Evolutionary conservation across 2,113 vertebrate genomes (phyloP), one percentile per base, ranked within the genome.

Genomic region (Phoenicopterus ruber): DNA sequence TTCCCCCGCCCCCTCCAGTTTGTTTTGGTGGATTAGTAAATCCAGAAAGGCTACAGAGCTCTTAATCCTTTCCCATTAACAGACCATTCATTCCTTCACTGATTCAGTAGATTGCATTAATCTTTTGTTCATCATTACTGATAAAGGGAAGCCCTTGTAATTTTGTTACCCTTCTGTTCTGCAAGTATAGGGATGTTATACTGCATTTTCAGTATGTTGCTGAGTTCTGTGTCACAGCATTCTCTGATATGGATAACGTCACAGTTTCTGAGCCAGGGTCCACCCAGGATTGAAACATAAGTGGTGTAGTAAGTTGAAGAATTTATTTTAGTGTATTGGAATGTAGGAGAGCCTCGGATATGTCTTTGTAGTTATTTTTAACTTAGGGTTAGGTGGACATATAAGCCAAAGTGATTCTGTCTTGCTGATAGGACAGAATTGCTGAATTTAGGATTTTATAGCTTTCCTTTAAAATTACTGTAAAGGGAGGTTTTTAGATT

Each of bases 11-110:
- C 15, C 63, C 74, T 24, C 31, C 59, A 54, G 9, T 26, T 89
- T 91, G 16, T 86, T 95, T 81, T 88, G 79, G 71, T 93, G 50
- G 47, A 78, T 93, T 92, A 42, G 31, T 92, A 86, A 86, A 93
- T 83, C 67, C 65, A 81, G 70, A 63, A 95, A 44, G 44, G 34
- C 72, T 93, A 47, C 47, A 81, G 47, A 59, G 28, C n/a, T 84
- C 65, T 86, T 92, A 92, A 95, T 93, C 86, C 61, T 84, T 88
- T 91, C 34, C 17, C 17, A 24, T 86, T 88, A 90, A 59, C 67
- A 93, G 54, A 65, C 25, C 2, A 3, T 63, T 91, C 49, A 21
- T 78, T 95, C 42, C 78, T 86, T 86, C n/a, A 7, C 11, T 69
- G 66, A 79, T 92, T 89, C 50, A 57, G 31, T 77, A 85, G 80